These are phyloP conservation scores for Palythoa heliodiscus DNA, from an alignment of 92 coral and sea anemone genomes.

Conservation along the genomic window DNA sequence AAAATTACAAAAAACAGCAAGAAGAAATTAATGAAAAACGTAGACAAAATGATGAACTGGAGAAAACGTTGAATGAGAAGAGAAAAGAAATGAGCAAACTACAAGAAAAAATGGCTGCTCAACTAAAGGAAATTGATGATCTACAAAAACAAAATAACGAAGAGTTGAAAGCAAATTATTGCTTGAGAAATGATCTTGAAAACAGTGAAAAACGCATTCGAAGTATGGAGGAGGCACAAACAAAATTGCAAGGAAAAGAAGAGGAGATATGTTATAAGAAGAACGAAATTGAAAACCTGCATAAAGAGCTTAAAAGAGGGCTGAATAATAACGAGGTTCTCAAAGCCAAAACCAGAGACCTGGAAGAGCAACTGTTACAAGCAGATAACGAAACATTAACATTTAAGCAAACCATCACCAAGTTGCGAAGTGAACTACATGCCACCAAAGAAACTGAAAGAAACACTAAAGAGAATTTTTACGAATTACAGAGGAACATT, in stretches of 20 bases:
- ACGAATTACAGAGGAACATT: neutral
- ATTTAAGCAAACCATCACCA: slow-evolving; percentile 60
- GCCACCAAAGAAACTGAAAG: slow-evolving; percentile 29
- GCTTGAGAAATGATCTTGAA: slow-evolving; percentile 29
- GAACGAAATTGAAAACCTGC: slow-evolving; percentile 24
- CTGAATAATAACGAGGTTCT: neutral
- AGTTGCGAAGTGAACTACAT: slow-evolving; percentile 62
- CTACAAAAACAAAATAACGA: slow-evolving; percentile 48
- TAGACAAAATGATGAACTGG: slow-evolving; percentile 57
- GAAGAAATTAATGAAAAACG: slow-evolving; percentile 64
- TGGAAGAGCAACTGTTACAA: neutral
- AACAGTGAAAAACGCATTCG: slow-evolving; percentile 23
- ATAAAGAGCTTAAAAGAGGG: neutral
- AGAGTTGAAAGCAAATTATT: slow-evolving; percentile 39
- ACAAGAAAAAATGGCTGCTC: slow-evolving; percentile 28
- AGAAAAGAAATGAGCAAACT: slow-evolving; percentile 29
- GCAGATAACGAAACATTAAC: slow-evolving; percentile 37
- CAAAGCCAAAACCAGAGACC: slow-evolving; percentile 25
- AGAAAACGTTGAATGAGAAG: slow-evolving; percentile 45
- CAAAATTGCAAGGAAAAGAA: slow-evolving; percentile 5
- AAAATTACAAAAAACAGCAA: slow-evolving; percentile 41
- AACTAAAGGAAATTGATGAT: slow-evolving; percentile 36
- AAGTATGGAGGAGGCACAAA: slow-evolving; percentile 32
- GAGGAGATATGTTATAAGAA: slow-evolving; percentile 17
- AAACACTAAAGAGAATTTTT: neutral